Base-by-base conservation (phyloP, 2,113 vertebrate genomes). In the Mohoua ochrocephala region DNA sequence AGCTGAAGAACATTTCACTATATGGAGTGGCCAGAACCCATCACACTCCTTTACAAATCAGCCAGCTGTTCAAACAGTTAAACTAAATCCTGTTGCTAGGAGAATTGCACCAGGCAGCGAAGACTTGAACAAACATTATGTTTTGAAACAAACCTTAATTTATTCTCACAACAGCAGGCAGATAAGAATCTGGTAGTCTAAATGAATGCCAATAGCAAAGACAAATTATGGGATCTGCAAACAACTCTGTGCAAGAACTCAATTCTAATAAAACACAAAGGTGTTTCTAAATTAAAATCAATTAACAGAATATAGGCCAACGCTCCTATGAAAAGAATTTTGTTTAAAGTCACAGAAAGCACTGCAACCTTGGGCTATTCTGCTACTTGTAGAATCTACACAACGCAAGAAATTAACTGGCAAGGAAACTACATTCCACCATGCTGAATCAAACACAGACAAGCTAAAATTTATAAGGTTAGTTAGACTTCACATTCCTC, bases 51-150 rank as follows among this genome's bases (percentile, higher is more conserved):
- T 93, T 63, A 92, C 71, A 92, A 52, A 91, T 49, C n/a, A 82
- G 65, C 79, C 96, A 96, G 96, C 96, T 97, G 96, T 84, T 92
- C 93, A 96, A 96, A 97, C 60, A 96, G 26, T 79, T 68, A 35
- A 81, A 84, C 83, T 84, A 96, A 96, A 96, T 86, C 76, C 76
- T 76, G 96, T 94, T 96, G 95, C 96, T 96, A 96, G 41, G 96
- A 94, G 86, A 96, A 87, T 1, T 64, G 88, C 60, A 89, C 41
- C 49, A 92, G 64, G 73, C 92, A 95, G 61, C 8, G 21, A 92
- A 96, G 91, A 79, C 79, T 84, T 78, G 88, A 93, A 74, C 73
- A 93, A 97, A 96, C 83, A 67, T 10, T 45, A 3, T 33, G 45
- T 81, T 91, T 93, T 27, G 2, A 96, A 96, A 94, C 83, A 96